Evolutionary conservation across 2,797 vertebrate species (phyloP), one percentile per base, ranked within the genome.

Genomic region (Myotis daubentonii): DNA sequence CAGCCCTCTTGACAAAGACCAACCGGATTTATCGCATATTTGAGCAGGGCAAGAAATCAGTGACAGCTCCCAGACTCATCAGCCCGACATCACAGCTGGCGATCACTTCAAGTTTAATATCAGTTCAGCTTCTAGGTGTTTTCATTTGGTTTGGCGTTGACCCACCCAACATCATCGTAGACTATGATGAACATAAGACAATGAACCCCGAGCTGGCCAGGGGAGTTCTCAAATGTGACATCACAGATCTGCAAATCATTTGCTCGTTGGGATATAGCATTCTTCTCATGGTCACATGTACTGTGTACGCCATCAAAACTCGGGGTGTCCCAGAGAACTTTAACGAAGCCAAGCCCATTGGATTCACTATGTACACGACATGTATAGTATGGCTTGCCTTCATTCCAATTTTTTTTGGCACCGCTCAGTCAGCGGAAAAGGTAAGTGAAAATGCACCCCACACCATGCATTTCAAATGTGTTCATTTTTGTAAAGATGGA

Each of bases 401-500:
- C 98, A 99, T 99, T 98, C 99, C 99, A 25, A 99, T 99, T 98
- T 99, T 99, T 99, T 99, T 99, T 98, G 99, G 99, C 98, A 99
- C 99, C 55, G 99, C 99, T 68, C 99, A 99, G 98, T 99, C 99
- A 91, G 99, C 99, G 0, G 99, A 99, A 98, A 99, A 99, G 99
- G 99, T 99, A 99, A 99, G 99, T 98, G 96, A 81, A 88, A 97
- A 96, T 44, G 49, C 92, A 4, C 72, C 82, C 83, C 55, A 4
- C 16, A n/a, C 5, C 0, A n/a, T 87, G 44, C 41, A 7, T 51
- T 75, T 92, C 65, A 72, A 16, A 96, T 16, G 13, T 47, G 11
- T 94, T 80, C 47, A 23, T 47, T 71, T 91, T n/a, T 44, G 6
- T 62, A 57, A 51, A 36, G 49, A 2, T 15, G n/a, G 33, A 93